A percentile compares a stretch with the other conserved stretches of the same genome.
Evolutionary conservation across 23 tunicate species (phyloP).

Genomic region (Trididemnum clinides): DNA sequence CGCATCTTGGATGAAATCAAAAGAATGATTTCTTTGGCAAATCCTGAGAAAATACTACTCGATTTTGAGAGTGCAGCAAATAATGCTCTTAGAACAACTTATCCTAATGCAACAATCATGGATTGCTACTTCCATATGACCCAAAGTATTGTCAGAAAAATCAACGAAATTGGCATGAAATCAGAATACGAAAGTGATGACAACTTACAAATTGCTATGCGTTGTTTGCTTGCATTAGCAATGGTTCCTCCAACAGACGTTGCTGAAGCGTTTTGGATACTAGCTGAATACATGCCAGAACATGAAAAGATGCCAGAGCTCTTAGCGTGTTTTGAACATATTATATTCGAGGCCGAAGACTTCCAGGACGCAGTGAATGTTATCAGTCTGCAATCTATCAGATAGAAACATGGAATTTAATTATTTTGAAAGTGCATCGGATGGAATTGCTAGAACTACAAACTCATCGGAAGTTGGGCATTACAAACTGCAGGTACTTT

Average conservation of each 20-base stretch:
- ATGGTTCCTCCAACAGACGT: conserved; percentile 31
- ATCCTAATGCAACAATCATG: conserved; percentile 35
- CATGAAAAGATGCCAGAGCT: conserved; percentile 7
- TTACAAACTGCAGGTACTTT: conserved; percentile 5
- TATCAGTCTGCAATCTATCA: conserved; percentile 39
- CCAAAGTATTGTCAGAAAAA: conserved; percentile 24
- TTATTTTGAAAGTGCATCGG: conserved; percentile 38
- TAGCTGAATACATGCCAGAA: conserved; percentile 16
- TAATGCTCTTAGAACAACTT: no score
- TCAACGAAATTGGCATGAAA: conserved; percentile 41
- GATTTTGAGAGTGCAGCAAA: no score
- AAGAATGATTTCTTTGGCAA: conserved; percentile 27
- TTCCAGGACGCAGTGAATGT: conserved; percentile 31
- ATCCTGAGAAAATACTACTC: no score
- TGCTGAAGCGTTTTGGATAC: conserved; percentile 40
- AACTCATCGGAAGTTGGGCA: neutral
- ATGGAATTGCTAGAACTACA: conserved; percentile 16
- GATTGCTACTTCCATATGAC: conserved; percentile 37
- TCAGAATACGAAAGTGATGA: conserved; percentile 41
- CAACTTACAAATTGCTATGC: conserved; percentile 36
- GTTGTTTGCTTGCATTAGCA: conserved; percentile 25
- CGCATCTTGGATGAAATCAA: neutral
- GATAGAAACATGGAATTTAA: conserved; percentile 32
- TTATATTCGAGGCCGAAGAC: conserved; percentile 14
- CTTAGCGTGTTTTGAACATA: conserved; percentile 24